phyloP scores from a whole-genome alignment of 2,797 vertebrate genomes.

The Gephyroberyx darwinii region DNA sequence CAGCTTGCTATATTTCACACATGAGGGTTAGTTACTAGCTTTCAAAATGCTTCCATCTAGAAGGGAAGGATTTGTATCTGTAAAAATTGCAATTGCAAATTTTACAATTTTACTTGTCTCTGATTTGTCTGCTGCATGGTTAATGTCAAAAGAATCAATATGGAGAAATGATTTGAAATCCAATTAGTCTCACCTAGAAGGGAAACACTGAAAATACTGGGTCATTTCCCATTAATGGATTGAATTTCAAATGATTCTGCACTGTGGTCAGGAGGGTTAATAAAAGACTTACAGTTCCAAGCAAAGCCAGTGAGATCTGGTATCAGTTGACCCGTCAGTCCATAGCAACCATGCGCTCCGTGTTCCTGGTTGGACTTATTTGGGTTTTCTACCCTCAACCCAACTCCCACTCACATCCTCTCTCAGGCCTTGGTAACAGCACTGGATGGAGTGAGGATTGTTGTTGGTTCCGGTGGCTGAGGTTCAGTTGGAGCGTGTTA shows the following conservation, averaged over 20 bases:
- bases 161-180: slow-evolving; percentile 38
- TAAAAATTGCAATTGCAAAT: neutral
- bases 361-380: slow-evolving; percentile 31
- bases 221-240: slow-evolving; percentile 49
- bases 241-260: slow-evolving; percentile 56
- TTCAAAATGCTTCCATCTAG: slow-evolving; percentile 21
- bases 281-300: slow-evolving; percentile 71
- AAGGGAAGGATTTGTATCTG: neutral
- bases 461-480: neutral
- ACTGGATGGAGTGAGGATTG: slow-evolving; percentile 30
- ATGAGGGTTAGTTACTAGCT: slow-evolving; percentile 12
- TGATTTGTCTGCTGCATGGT: slow-evolving; percentile 6
- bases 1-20: slow-evolving; percentile 23
- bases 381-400: slow-evolving; percentile 38
- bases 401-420: slow-evolving; percentile 61
- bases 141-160: slow-evolving; percentile 50
- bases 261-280: slow-evolving; percentile 44
- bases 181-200: slow-evolving; percentile 36
- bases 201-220: slow-evolving; percentile 37
- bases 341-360: slow-evolving; percentile 58
- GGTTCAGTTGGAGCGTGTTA: slow-evolving; percentile 5
- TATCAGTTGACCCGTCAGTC: slow-evolving; percentile 68
- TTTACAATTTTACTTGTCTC: neutral
- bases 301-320: slow-evolving; percentile 55
- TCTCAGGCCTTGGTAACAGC: slow-evolving; percentile 1